Percentiles rank a stretch among this genome's conserved stretches.
Evolutionary conservation across 2,888 invertebrate species (phyloP).

Genomic region (Lasioglossum leucozonium): DNA sequence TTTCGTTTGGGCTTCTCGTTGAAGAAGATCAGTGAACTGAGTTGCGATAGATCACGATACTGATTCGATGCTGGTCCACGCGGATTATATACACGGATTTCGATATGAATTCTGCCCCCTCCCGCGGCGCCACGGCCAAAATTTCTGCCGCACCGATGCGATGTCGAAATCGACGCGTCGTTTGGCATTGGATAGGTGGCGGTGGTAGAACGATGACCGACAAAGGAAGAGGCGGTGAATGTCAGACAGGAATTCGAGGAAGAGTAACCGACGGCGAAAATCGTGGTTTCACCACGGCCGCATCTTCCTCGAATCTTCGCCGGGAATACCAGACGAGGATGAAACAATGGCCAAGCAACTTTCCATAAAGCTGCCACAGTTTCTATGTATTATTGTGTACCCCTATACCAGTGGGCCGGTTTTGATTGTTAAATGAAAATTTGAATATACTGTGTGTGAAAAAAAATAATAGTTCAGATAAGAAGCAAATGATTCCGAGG

Average conservation of each 20-base stretch:
- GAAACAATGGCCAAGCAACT: slow-evolving; percentile 33
- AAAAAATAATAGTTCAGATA: no score
- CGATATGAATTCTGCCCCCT: slow-evolving; percentile 56
- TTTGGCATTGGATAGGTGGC: slow-evolving; percentile 46
- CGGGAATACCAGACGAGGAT: slow-evolving; percentile 38
- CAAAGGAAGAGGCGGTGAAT: slow-evolving; percentile 63
- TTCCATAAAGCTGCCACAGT: not conserved
- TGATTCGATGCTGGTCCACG: slow-evolving; percentile 51
- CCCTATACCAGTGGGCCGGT: no score
- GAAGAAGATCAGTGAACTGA: slow-evolving; percentile 25
- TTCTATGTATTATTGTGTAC: not conserved
- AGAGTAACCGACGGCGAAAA: slow-evolving; percentile 35
- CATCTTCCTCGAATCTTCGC: slow-evolving; percentile 23
- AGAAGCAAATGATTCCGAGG: no score
- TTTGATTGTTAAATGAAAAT: no score
- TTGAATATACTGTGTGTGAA: no score
- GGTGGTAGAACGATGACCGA: slow-evolving; percentile 52
- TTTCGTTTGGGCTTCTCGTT: not conserved
- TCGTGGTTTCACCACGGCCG: slow-evolving; percentile 51
- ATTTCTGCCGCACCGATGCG: slow-evolving; percentile 51
- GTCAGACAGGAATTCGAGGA: slow-evolving; percentile 61
- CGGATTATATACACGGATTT: slow-evolving; percentile 65
- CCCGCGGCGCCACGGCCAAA: slow-evolving; percentile 47
- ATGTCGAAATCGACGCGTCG: slow-evolving; percentile 62
- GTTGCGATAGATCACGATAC: slow-evolving; percentile 60